These are phyloP conservation scores for Fragum sueziense DNA, from an alignment of 2,888 invertebrate genomes.

Conservation along the genomic window DNA sequence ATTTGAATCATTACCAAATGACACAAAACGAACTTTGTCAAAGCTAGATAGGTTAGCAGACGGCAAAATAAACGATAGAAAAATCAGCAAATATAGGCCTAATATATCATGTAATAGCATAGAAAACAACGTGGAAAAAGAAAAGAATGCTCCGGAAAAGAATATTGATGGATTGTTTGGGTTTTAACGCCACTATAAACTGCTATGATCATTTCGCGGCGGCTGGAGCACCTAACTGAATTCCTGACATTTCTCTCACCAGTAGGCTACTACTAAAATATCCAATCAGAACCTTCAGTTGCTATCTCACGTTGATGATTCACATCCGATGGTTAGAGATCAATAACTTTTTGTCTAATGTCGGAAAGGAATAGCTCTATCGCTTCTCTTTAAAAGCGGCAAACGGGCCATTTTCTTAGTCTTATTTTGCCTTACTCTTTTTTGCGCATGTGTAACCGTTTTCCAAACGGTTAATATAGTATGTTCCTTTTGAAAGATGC, in stretches of 20 bases:
- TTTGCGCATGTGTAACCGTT: background rate
- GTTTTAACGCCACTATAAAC: too few species aligned
- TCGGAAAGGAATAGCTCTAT: background rate
- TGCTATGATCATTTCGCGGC: background rate
- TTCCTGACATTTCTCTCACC: too few species aligned
- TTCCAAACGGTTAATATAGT: too few species aligned
- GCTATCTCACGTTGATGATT: too few species aligned
- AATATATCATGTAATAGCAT: background rate
- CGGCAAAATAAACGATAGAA: background rate
- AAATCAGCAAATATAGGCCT: background rate
- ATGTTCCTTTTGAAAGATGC: too few species aligned
- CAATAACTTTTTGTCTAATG: background rate
- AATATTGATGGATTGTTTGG: too few species aligned
- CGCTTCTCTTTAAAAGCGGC: background rate
- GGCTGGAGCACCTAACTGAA: too few species aligned
- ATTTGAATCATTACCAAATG: background rate
- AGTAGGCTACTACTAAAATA: too few species aligned
- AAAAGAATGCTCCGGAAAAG: too few species aligned
- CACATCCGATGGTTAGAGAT: background rate
- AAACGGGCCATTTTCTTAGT: background rate
- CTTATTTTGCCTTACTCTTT: background rate
- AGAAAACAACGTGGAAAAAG: background rate
- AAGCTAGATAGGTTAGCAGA: background rate
- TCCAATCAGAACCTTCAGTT: too few species aligned
- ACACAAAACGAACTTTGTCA: background rate